These are phyloP conservation scores for Emydura subglobosa DNA, from an alignment of 2,113 vertebrate species.

Conservation along the genomic window DNA sequence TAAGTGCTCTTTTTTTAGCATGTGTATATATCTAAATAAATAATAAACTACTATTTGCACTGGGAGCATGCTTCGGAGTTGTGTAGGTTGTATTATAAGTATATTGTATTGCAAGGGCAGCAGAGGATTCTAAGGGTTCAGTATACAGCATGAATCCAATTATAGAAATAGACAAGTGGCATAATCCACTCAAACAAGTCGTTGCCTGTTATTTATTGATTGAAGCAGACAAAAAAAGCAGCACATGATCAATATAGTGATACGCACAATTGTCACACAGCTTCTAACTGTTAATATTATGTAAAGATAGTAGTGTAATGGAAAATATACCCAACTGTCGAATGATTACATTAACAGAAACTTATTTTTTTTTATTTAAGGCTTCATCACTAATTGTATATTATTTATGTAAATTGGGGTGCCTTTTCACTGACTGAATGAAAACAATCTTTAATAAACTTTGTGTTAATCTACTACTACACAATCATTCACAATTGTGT, in stretches of 20 bases:
- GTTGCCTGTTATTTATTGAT: not conserved
- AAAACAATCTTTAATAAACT: not conserved
- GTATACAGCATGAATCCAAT: not conserved
- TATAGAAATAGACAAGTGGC: not conserved
- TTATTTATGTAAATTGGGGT: not conserved
- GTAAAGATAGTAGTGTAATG: not conserved
- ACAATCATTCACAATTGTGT: not conserved
- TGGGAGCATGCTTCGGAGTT: not conserved
- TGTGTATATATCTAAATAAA: not conserved
- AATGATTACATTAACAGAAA: not conserved
- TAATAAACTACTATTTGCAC: not conserved
- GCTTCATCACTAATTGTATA: not conserved
- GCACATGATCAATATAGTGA: not conserved
- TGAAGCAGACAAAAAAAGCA: not conserved
- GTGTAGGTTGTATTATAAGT: not conserved
- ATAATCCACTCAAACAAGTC: not conserved
- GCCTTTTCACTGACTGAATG: not conserved
- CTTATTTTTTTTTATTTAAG: not conserved
- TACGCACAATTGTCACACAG: not conserved
- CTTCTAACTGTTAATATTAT: not conserved
- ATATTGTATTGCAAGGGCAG: not conserved
- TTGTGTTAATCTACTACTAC: not conserved
- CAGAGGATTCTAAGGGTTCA: not conserved
- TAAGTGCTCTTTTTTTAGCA: not conserved
- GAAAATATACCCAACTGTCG: not conserved